Base-by-base conservation (phyloP, 2,113 vertebrate species). In the Tamias sibiricus region DNA sequence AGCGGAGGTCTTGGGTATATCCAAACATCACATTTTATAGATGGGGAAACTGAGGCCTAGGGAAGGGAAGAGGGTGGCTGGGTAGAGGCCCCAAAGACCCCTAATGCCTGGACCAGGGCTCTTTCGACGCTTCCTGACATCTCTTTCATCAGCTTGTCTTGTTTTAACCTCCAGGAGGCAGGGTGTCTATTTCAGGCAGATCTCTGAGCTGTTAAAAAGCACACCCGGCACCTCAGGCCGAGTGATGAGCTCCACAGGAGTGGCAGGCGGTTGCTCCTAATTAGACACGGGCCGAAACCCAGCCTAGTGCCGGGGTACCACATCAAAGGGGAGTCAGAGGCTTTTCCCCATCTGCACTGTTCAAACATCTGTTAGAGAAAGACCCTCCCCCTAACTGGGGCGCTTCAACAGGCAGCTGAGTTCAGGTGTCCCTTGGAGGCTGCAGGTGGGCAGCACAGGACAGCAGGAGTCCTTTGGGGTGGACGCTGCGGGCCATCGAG, bases 191-290 rank as follows among this genome's bases (percentile, higher is more conserved):
- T 92, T 92, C 1, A 10, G 13, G 75, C 47, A 79, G 74, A 28
- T 64, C 80, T 54, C 47, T 0, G 19, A 76, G 72, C 85, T 81
- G 71, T 44, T 94, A 95, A 95, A 82, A 97, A 96, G 80, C 69
- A 82, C 17, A 97, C 24, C 26, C 17, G 52, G 42, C 4, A 75
- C 49, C 5, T 30, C 44, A 37, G 26, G 81, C 68, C 0, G 2
- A 86, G 79, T 16, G 77, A 79, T 64, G 57, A 22, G 72, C 4
- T 84, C 91, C 20, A 35, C 6, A 16, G 62, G 54, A 52, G 75
- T 5, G 44, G 40, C 1, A 3, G 88, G 52, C 0, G 0, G 76
- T 88, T 86, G 91, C 9, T 82, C 26, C 76, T 81, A 90, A 77
- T 96, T 66, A 94, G 80, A 96, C 72, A 64, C 7, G 40, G 42